Evolutionary conservation across 2,113 vertebrate species (phyloP).

Genomic region (Nothoprocta perdicaria): DNA sequence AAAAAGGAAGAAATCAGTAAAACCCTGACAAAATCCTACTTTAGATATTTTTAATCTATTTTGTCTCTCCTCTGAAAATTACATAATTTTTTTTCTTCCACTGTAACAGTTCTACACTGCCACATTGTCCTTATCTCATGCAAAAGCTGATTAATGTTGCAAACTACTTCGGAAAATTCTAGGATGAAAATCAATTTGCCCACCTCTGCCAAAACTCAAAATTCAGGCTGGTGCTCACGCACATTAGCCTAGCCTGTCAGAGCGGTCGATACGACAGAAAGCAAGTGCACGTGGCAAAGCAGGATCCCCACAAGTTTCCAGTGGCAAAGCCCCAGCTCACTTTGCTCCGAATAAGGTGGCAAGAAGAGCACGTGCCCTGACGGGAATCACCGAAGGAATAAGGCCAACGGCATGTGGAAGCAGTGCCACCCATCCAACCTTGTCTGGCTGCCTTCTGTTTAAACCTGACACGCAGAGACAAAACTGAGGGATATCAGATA

Average conservation of each 20-base stretch:
- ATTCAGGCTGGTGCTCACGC: neutral
- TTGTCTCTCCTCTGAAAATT: neutral
- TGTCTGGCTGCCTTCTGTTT: neutral
- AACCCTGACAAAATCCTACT: neutral
- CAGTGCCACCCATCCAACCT: neutral
- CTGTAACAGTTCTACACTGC: neutral
- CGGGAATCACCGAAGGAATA: neutral
- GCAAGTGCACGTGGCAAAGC: neutral
- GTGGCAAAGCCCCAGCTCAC: neutral
- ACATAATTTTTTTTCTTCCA: neutral
- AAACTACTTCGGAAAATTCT: neutral
- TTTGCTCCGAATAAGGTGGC: neutral
- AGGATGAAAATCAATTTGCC: neutral
- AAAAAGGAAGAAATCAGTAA: neutral
- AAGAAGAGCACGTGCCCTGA: neutral
- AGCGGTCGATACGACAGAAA: neutral
- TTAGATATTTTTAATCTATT: neutral
- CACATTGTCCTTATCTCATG: neutral
- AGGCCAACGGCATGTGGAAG: neutral
- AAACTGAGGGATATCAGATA: neutral
- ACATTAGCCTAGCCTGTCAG: neutral
- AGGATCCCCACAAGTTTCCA: neutral
- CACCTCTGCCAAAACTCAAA: neutral
- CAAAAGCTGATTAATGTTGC: neutral
- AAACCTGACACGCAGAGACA: neutral